Evolutionary conservation across 2,888 invertebrate genomes (phyloP).

Genomic region (Orthonevra nobilis): DNA sequence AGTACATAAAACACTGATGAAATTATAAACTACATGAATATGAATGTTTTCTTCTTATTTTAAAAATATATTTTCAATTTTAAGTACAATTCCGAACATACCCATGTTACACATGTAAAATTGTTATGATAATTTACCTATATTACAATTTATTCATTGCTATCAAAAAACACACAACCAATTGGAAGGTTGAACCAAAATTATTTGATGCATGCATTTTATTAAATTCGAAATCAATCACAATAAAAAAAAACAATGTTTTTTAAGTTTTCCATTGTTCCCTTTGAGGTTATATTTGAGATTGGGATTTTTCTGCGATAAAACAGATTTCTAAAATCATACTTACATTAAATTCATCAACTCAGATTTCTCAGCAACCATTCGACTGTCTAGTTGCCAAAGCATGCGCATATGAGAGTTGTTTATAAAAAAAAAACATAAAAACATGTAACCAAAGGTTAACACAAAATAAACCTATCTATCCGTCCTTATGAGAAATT

Average conservation of each 20-base stretch:
- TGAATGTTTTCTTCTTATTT: conserved; percentile 24
- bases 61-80: conserved; percentile 30
- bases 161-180: conserved; percentile 11
- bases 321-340: not conserved
- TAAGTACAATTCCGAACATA: conserved; percentile 39
- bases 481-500: conserved; percentile 63
- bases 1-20: conserved; percentile 41
- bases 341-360: not conserved
- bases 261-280: not conserved
- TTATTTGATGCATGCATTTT: conserved; percentile 15
- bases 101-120: conserved; percentile 33
- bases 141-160: conserved; percentile 20
- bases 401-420: conserved; percentile 3
- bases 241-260: too few relatives aligned
- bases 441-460: conserved; percentile 18
- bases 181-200: conserved; percentile 23
- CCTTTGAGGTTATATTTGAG: not conserved
- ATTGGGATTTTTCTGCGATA: not conserved
- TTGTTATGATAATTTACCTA: conserved; percentile 51
- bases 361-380: not conserved
- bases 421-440: not conserved
- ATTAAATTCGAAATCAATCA: conserved; percentile 1
- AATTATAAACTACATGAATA: conserved; percentile 43
- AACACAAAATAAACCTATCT: conserved; percentile 29
- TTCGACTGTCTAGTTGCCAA: conserved; percentile 42